Percentiles rank a stretch among this genome's conserved stretches.
Conservation (phyloP, 1,140 invertebrate genomes). For the Meloidogyne hapla region DNA sequence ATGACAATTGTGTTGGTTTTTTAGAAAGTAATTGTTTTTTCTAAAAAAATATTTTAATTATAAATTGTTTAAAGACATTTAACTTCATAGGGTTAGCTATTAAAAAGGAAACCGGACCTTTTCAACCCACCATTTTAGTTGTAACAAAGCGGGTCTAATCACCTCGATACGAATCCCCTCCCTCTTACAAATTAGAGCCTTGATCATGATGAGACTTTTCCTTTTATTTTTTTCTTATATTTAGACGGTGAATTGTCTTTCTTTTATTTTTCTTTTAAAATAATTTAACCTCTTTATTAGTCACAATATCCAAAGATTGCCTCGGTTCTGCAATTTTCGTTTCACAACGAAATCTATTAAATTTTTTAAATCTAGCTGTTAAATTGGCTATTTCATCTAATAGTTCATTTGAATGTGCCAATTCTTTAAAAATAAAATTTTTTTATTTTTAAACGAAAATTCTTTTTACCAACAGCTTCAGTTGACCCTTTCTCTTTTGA, state of each 20-base stretch:
- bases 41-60: not conserved
- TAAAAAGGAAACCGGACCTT: no score
- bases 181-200: no score
- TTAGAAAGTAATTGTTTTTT: not conserved
- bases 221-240: no score
- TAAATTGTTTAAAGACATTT: not conserved
- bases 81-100: no score
- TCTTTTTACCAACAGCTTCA: slow-evolving; percentile 5
- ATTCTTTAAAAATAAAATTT: not conserved
- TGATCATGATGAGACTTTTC: no score
- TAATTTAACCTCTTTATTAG: not conserved
- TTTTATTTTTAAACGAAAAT: not conserved
- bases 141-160: no score
- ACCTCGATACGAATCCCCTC: no score
- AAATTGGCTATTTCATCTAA: not conserved
- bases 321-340: slow-evolving; percentile 1
- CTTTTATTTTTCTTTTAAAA: not conserved
- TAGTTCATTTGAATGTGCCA: not conserved
- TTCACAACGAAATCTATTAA: slow-evolving; percentile 25
- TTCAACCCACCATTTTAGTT: no score
- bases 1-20: not conserved
- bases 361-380: slow-evolving; percentile 15
- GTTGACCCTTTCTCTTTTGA: slow-evolving; percentile 10
- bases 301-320: slow-evolving; percentile 1
- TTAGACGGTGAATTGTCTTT: not conserved